Evolutionary conservation across 2,113 vertebrate genomes (phyloP), one percentile per base, ranked within the genome.

Genomic region (Protobothrops flavoviridis): DNA sequence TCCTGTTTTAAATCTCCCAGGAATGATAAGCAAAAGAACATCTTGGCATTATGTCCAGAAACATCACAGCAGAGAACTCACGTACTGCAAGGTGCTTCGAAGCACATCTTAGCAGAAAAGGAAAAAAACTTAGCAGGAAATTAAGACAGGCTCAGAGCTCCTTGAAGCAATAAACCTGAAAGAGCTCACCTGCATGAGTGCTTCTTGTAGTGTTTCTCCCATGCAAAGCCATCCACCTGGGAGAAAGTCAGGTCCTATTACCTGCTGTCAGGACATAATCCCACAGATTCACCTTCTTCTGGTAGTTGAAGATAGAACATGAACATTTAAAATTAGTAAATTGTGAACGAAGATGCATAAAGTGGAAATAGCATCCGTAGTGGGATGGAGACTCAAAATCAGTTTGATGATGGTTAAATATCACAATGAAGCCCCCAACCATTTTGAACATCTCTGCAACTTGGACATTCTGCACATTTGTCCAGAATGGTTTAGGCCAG

Each of bases 1-100:
- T 96, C 92, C 95, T 94, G 87, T 59, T 93, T 90, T 93, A 95
- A 97, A 97, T 95, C 95, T 95, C 85, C 89, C n/a, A 81, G 88
- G 93, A 94, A 20, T 1, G 86, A 95, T 95, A 95, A 95, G 86
- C 59, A 91, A 96, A 94, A 91, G n/a, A 93, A 86, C 69, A 94
- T 87, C 50, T 93, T 94, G 93, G 94, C 93, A 94, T 39, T 90
- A 64, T 87, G 88, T 56, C 55, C 86, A 88, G 57, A 87, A 92
- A 45, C 69, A 94, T 81, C 29, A 93, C 86, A 95, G 93, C 85
- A 89, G 86, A 45, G 24, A 90, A 85, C 13, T 48, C 43, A 33
- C 1, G 1, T 93, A 10, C 7, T 90, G 29, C 4, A 9, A 26
- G 26, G 89, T 8, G 24, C 29, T 85, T 15, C 4, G 2, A 50